These are phyloP conservation scores for Opisthograptis luteolata DNA, from an alignment of 2,888 invertebrate genomes.

Conservation along the genomic window DNA sequence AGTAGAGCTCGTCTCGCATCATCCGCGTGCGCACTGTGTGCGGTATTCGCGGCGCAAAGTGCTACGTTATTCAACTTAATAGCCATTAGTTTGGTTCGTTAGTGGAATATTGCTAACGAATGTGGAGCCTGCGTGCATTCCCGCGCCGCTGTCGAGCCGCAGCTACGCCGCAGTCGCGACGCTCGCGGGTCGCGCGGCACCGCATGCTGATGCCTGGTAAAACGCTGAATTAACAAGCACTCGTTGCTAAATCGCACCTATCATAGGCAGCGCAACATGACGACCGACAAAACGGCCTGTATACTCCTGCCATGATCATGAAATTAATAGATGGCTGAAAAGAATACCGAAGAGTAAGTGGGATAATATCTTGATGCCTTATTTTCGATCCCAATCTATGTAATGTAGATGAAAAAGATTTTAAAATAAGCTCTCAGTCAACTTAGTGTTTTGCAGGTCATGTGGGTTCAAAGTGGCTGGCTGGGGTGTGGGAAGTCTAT, in stretches of 20 bases:
- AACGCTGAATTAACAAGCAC: constrained; percentile 79
- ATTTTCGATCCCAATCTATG: too few relatives aligned
- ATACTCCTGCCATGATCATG: too few relatives aligned
- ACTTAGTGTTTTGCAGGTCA: too few relatives aligned
- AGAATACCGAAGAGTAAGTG: too few relatives aligned
- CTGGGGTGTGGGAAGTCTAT: too few relatives aligned
- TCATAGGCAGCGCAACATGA: background rate
- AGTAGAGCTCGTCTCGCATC: constrained; percentile 50
- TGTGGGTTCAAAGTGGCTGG: too few relatives aligned
- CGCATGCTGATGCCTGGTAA: constrained; percentile 56
- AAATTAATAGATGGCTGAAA: too few relatives aligned
- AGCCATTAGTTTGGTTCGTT: constrained; percentile 83
- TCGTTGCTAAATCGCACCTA: constrained; percentile 56
- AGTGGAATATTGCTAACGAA: constrained; percentile 83
- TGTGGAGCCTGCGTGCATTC: constrained; percentile 69
- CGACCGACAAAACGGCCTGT: too few relatives aligned
- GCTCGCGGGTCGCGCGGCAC: constrained; percentile 12
- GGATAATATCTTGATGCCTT: too few relatives aligned
- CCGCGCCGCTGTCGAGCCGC: constrained; percentile 23
- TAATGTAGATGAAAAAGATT: too few relatives aligned
- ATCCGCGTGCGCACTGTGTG: constrained; percentile 57
- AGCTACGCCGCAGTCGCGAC: constrained; percentile 20
- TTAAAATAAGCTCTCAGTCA: too few relatives aligned
- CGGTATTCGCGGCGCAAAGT: constrained; percentile 70
- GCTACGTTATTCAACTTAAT: constrained; percentile 81